Percentiles rank a stretch among this genome's conserved stretches.
Evolutionary conservation across 2,888 invertebrate species (phyloP).

Genomic region (Oscheius sp.): DNA sequence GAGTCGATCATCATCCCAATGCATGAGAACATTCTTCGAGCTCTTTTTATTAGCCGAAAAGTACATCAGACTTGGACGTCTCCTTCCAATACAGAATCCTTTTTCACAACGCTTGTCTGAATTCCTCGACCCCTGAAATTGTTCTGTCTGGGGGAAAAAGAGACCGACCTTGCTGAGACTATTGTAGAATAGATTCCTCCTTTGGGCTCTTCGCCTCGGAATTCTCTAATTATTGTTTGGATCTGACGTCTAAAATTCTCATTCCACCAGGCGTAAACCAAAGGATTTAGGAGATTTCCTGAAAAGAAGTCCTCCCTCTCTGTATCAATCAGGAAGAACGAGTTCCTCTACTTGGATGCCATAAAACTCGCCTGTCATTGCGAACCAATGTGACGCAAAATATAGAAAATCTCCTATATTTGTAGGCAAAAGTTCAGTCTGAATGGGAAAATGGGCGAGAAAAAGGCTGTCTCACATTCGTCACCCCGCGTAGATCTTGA

Average conservation of each 20-base stretch:
- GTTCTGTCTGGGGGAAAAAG: too few relatives aligned
- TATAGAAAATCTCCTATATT: constrained; percentile 75
- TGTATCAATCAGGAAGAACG: too few relatives aligned
- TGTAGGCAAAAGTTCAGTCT: constrained; percentile 3
- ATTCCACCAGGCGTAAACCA: constrained; percentile 60
- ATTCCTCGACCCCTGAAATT: too few relatives aligned
- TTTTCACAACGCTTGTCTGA: not conserved
- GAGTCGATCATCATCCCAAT: too few relatives aligned
- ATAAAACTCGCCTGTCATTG: too few relatives aligned
- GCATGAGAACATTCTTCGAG: too few relatives aligned
- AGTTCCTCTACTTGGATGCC: too few relatives aligned
- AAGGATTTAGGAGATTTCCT: constrained; percentile 91
- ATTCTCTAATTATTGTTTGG: constrained; percentile 33
- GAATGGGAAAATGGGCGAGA: not conserved
- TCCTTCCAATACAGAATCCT: not conserved
- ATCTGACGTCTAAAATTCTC: constrained; percentile 58
- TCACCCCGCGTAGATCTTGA: constrained; percentile 53
- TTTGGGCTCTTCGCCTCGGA: not conserved
- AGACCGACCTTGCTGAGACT: not conserved
- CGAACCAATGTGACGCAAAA: constrained; percentile 85
- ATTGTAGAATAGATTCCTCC: too few relatives aligned
- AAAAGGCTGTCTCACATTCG: constrained; percentile 32
- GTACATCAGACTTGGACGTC: constrained; percentile 7
- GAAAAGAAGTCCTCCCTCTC: too few relatives aligned
- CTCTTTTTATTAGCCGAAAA: too few relatives aligned